Base-by-base conservation (phyloP, 2,797 vertebrate species). In the Lithobates pipiens region DNA sequence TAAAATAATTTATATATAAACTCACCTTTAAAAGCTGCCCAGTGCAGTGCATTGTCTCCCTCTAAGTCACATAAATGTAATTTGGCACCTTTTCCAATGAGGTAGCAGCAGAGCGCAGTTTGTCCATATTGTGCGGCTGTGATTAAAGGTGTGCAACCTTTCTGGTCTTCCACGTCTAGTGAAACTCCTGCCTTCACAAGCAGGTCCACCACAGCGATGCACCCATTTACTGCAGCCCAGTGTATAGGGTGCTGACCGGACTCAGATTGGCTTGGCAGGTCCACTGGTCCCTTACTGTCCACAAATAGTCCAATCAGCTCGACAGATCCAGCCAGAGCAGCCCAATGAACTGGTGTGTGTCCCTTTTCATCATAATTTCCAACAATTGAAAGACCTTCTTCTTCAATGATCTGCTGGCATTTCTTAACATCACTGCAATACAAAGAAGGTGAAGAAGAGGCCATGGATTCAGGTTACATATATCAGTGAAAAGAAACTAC, bases 41-140 rank as follows among this genome's bases (percentile, higher is more conserved):
- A 85, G 71, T 92, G 88, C 61, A 89, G 69, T 42, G 89, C 88
- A 27, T 86, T 91, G 84, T 90, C 85, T n/a, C 61, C 83, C 76
- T 90, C 82, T 32, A 68, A 74, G 34, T 8, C 89, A 72, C 77
- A 88, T 27, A 78, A 80, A 27, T 76, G 71, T 46, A 81, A 65
- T 39, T 83, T 89, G 76, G 82, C 83, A 68, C 85, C 89, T 79
- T 88, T 86, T 23, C 76, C 85, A 57, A 87, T 83, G 42, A 82
- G 88, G 77, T 86, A 89, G 67, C 81, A 83, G 77, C 61, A 88
- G 68, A 0, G 0, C 50, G 57, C 81, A 80, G 69, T 87, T 42
- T 91, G 89, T 36, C 89, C 80, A 44, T 80, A 77, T 44, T 89
- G 88, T 29, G 90, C 88, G 70, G 89, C 88, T 21, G 11, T 82